phyloP scores from a whole-genome alignment of 2,888 invertebrate species.

The Rhodophaea formosa region DNA sequence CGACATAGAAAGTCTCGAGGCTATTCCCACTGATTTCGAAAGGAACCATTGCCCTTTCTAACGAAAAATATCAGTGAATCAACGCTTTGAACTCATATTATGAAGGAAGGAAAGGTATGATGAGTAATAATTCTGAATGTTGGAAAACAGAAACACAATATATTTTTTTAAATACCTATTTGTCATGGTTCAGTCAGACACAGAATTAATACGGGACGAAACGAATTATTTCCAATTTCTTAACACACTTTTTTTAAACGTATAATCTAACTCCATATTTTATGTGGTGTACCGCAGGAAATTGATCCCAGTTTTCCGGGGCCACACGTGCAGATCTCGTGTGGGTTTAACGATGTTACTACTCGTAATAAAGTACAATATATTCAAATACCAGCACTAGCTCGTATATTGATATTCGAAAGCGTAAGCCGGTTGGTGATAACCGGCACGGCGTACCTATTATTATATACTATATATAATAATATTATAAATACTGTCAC shows the following conservation, averaged over 20 bases:
- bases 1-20: constrained; percentile 37
- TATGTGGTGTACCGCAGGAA: constrained; percentile 5
- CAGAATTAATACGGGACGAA: no score
- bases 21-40: not conserved
- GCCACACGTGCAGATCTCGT: not conserved
- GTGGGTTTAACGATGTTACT: constrained; percentile 7
- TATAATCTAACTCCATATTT: not conserved
- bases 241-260: no score
- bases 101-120: no score
- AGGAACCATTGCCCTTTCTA: no score
- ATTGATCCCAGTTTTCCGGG: constrained; percentile 12
- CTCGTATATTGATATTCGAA: not conserved
- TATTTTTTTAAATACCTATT: no score
- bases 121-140: no score
- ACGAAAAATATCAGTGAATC: not conserved
- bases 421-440: constrained; percentile 10
- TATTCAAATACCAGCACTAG: not conserved
- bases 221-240: no score
- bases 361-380: no score
- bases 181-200: no score
- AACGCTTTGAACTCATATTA: no score
- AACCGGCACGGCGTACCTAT: constrained; percentile 22
- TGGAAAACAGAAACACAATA: no score
- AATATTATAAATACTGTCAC: constrained; percentile 54
- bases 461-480: constrained; percentile 37